Evolutionary conservation across 2,113 vertebrate species (phyloP).

Genomic region (Ariopsis seemanni): DNA sequence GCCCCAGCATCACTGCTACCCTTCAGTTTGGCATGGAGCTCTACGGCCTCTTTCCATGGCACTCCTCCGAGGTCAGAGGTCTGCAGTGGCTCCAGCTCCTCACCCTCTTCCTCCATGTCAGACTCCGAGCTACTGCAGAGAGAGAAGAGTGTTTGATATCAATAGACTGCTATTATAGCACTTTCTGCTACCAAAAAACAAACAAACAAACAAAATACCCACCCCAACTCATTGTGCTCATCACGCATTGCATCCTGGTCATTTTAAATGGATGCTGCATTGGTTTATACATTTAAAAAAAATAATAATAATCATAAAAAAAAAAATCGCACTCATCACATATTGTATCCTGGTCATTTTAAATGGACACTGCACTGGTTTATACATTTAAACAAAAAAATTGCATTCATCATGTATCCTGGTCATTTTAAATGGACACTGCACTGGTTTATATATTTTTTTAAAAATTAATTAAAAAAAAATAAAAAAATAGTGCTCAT

Average conservation of each 20-base stretch:
- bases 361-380: too few species aligned
- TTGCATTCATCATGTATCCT: background rate
- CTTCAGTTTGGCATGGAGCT: constrained; percentile 85
- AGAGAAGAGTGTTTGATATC: background rate
- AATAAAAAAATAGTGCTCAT: too few species aligned
- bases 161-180: background rate
- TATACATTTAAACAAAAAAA: too few species aligned
- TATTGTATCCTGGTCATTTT: too few species aligned
- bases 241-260: background rate
- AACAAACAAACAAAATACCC: background rate
- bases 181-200: background rate
- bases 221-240: background rate
- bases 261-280: background rate
- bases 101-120: constrained; percentile 84
- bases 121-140: constrained; percentile 90
- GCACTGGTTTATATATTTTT: too few species aligned
- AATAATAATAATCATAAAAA: too few species aligned
- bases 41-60: constrained; percentile 90
- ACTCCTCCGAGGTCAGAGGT: constrained; percentile 88
- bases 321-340: too few species aligned
- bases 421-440: background rate
- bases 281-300: too few species aligned
- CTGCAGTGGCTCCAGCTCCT: constrained; percentile 66
- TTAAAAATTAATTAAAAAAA: too few species aligned
- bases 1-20: constrained; percentile 72